Evolutionary conservation across 1,140 invertebrate species (phyloP), one percentile per base, ranked within the genome.

Genomic region (Pomacea maculata): DNA sequence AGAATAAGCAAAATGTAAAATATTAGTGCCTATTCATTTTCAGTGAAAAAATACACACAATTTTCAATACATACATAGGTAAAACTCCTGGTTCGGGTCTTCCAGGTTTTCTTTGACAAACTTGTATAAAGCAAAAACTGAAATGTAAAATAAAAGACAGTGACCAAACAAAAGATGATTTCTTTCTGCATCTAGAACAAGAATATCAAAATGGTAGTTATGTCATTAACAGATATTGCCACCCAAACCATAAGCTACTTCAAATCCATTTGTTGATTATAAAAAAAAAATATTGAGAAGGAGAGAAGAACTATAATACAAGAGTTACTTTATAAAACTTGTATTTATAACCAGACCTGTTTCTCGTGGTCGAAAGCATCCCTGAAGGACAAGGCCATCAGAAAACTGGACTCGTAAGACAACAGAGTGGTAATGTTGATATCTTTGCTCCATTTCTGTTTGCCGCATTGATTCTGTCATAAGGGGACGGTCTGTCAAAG

Each of bases 361-460:
- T 90, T 96, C 95, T 34, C 92, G 90, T 10, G 95, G 94, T 84
- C 92, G 92, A 87, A 97, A 97, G 17, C 95, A 91, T 15, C 94
- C 95, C 91, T 97, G 96, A 8, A 97, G 91, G 55, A 96, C 95
- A 72, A 94, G 92, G 75, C 94, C 93, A 91, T 96, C 94, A 7
- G 95, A 95, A 90, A 97, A 97, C 87, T 95, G 94, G 85, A 97
- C 93, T 74, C 96, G 92, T 71, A 97, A 94, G 15, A 96, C 93
- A 71, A 94, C 94, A 86, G 94, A 93, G 83, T 94, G 94, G 89
- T 96, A 96, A 81, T 93, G 93, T 79, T 93, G 92, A 29, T 95
- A 87, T 85, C 93, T 93, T 25, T 92, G 93, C 83, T 94, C 93
- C 80, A 93, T 90, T 87, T 95, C 92, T 61, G 94, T 89, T 84